Conservation (phyloP, 2,113 vertebrate species). For the Todiramphus saurophagus region DNA sequence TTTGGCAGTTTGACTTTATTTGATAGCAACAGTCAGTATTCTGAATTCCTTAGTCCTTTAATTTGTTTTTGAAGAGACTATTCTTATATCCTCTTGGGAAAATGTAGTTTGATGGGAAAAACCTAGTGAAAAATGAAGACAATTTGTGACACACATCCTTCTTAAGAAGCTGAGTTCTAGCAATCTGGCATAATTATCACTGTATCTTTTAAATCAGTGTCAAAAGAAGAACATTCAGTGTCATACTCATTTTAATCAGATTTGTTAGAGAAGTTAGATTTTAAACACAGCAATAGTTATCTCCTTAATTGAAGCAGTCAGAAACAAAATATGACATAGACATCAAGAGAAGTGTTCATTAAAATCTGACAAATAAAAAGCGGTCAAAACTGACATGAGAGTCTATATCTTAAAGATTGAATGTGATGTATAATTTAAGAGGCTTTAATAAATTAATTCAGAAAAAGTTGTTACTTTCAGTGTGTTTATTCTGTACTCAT, state of each 20-base stretch:
- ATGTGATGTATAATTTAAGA: constrained; percentile 4
- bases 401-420: constrained; percentile 16
- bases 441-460: constrained; percentile 39
- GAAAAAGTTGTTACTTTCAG: constrained; percentile 36
- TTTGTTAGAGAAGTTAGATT: constrained; percentile 50
- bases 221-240: neutral
- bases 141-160: neutral
- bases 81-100: neutral
- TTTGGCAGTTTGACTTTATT: constrained; percentile 13
- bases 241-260: constrained; percentile 36
- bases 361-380: neutral
- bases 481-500: constrained; percentile 18
- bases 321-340: constrained; percentile 17
- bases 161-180: constrained; percentile 20
- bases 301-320: constrained; percentile 35
- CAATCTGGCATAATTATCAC: constrained; percentile 36
- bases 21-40: constrained; percentile 33
- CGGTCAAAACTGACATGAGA: neutral
- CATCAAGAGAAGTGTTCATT: constrained; percentile 37
- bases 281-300: constrained; percentile 34
- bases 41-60: constrained; percentile 13
- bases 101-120: neutral
- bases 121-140: neutral
- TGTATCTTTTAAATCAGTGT: constrained; percentile 37
- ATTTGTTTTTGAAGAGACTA: constrained; percentile 26